Conservation (phyloP, 2,888 invertebrate genomes). For the Hyposoter didymator region DNA sequence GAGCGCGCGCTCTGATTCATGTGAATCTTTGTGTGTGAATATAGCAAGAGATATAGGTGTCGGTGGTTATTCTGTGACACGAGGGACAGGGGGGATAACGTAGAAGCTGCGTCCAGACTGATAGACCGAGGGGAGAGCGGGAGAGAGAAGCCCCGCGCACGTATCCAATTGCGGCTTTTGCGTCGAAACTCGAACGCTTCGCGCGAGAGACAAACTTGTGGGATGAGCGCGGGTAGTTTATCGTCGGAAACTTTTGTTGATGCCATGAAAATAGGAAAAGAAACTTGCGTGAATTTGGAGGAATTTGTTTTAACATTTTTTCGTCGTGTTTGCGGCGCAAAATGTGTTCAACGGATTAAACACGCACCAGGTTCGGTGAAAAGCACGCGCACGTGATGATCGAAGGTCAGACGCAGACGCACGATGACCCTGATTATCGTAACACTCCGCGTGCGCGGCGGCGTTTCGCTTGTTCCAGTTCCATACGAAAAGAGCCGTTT, state of each 20-base stretch:
- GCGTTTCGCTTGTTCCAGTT: slow-evolving; percentile 48
- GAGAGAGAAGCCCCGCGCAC: slow-evolving; percentile 15
- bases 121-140: slow-evolving; percentile 10
- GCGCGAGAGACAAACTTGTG: not conserved
- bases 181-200: slow-evolving; percentile 25
- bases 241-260: not conserved
- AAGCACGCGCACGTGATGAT: not conserved
- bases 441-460: slow-evolving; percentile 13
- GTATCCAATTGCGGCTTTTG: slow-evolving; percentile 52
- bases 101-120: slow-evolving; percentile 23
- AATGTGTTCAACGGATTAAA: too few relatives aligned
- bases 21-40: not conserved
- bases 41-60: slow-evolving; percentile 1
- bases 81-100: slow-evolving; percentile 13
- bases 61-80: not conserved
- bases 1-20: not conserved
- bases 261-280: not conserved
- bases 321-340: not conserved
- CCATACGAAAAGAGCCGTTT: slow-evolving; percentile 58
- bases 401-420: not conserved
- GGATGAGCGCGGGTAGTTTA: not conserved
- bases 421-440: slow-evolving; percentile 59
- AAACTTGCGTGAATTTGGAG: not conserved
- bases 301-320: not conserved
- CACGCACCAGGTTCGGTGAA: not conserved